phyloP scores from a whole-genome alignment of 2,113 vertebrate species.

The Aviceda subcristata region DNA sequence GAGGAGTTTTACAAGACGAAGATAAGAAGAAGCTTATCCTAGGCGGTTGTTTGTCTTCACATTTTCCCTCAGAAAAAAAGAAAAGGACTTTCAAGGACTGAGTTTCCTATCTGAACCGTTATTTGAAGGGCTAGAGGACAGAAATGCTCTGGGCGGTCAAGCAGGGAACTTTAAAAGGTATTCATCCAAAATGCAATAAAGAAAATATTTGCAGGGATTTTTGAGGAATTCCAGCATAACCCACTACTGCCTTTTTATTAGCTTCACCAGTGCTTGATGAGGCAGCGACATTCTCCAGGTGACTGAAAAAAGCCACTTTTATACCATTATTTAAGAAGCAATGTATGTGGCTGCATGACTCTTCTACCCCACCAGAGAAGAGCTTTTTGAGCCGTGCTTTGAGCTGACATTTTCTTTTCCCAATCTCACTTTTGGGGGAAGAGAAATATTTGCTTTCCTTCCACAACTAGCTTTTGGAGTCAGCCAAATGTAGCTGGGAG shows the following conservation, averaged over 20 bases:
- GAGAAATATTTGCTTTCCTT: neutral
- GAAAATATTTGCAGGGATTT: slow-evolving; percentile 3
- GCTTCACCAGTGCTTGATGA: neutral
- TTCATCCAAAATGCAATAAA: slow-evolving; percentile 12
- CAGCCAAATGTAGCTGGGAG: neutral
- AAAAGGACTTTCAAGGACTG: neutral
- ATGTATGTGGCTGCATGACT: neutral
- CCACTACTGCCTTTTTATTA: neutral
- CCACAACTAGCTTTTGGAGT: neutral
- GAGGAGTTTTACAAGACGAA: slow-evolving; percentile 44
- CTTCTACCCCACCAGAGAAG: neutral
- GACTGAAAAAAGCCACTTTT: neutral
- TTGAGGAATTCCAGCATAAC: neutral
- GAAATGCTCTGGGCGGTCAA: neutral
- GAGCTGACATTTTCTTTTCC: neutral
- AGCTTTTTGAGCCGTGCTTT: neutral
- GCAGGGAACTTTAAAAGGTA: neutral
- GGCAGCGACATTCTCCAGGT: neutral
- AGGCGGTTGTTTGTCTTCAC: slow-evolving; percentile 18
- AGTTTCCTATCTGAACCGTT: neutral
- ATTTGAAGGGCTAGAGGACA: neutral
- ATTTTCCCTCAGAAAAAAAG: neutral
- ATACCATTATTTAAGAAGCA: neutral
- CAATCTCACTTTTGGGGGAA: neutral
- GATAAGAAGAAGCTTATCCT: slow-evolving; percentile 17